Evolutionary conservation across 1,140 invertebrate genomes (phyloP).

Genomic region (Platorchestia sp.): DNA sequence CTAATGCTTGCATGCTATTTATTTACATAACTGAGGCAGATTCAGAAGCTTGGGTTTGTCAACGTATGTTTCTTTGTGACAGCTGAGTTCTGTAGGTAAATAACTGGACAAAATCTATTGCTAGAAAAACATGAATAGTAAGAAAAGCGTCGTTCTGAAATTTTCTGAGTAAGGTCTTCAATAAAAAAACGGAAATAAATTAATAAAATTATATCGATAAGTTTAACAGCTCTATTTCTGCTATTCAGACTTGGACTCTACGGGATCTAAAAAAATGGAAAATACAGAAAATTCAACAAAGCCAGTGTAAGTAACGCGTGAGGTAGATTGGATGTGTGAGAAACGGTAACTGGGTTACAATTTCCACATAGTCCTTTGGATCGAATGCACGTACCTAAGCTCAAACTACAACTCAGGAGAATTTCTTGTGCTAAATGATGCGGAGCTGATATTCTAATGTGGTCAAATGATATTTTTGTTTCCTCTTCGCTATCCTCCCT

Average conservation of each 20-base stretch:
- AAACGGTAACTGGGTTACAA: background rate
- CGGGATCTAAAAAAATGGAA: background rate
- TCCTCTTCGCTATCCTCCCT: too few relatives aligned
- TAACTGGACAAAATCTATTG: background rate
- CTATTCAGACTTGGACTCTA: background rate
- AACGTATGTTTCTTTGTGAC: background rate
- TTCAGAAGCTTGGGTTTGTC: background rate
- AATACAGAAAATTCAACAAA: background rate
- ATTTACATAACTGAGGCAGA: background rate
- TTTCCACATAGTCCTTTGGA: too few relatives aligned
- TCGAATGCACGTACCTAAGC: too few relatives aligned
- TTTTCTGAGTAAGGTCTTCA: background rate
- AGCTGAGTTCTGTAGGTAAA: background rate
- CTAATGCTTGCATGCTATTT: background rate
- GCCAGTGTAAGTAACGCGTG: background rate
- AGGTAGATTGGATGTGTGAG: background rate
- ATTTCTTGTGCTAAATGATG: too few relatives aligned
- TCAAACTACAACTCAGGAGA: too few relatives aligned
- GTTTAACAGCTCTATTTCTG: background rate
- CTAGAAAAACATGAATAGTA: background rate
- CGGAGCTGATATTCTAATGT: too few relatives aligned
- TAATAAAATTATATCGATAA: background rate
- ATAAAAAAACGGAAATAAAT: background rate
- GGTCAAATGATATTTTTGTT: too few relatives aligned
- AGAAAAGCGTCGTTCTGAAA: background rate